phyloP scores from a whole-genome alignment of 2,888 invertebrate species.

The Drosophila dives region DNA sequence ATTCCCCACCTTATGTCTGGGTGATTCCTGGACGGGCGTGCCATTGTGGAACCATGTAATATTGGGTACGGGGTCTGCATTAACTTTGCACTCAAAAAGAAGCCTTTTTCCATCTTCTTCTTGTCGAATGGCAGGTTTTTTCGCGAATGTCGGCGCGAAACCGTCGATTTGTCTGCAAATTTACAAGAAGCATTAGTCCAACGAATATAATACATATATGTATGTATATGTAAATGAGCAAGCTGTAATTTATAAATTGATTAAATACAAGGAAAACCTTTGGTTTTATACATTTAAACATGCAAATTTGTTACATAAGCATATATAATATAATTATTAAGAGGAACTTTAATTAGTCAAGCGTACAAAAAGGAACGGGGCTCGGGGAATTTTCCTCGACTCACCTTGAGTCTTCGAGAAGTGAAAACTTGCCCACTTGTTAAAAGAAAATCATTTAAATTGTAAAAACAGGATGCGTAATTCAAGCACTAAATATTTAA shows the following conservation, averaged over 20 bases:
- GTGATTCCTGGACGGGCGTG: constrained; percentile 90
- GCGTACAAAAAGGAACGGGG: background rate
- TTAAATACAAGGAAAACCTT: background rate
- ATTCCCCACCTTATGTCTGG: constrained; percentile 92
- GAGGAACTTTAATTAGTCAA: background rate
- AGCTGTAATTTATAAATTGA: background rate
- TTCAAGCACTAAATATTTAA: background rate
- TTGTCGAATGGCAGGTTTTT: constrained; percentile 98
- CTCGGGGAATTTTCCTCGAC: constrained; percentile 23
- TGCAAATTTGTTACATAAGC: background rate
- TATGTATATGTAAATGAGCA: background rate
- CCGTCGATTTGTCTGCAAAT: constrained; percentile 96
- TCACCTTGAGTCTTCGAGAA: constrained; percentile 62
- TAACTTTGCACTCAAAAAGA: constrained; percentile 97
- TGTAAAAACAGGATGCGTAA: constrained; percentile 9
- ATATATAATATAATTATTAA: background rate
- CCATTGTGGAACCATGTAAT: constrained; percentile 97
- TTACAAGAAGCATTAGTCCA: background rate
- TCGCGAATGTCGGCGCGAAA: constrained; percentile 98
- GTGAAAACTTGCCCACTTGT: constrained; percentile 59
- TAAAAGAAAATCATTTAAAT: constrained; percentile 25
- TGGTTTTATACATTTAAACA: background rate
- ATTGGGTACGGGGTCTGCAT: constrained; percentile 95
- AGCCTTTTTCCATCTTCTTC: constrained; percentile 98
- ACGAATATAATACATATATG: background rate